These are phyloP conservation scores for Blastobasis adustella DNA, from an alignment of 2,888 invertebrate species.

Conservation along the genomic window DNA sequence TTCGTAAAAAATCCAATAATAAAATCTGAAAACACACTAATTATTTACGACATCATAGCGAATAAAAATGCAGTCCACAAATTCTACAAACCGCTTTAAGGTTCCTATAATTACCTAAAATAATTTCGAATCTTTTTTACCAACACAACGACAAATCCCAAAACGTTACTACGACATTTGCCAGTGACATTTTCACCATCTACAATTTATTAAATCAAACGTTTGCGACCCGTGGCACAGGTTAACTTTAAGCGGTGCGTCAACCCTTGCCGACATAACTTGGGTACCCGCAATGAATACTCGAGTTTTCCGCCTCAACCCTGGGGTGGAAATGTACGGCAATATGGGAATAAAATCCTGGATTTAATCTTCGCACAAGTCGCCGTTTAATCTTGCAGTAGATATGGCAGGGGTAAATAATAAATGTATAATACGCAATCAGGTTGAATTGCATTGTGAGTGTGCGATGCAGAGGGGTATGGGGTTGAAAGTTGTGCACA, in stretches of 20 bases:
- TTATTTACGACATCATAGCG: too few species aligned
- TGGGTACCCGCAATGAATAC: slow-evolving; percentile 68
- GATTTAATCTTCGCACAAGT: slow-evolving; percentile 69
- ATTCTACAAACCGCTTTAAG: too few species aligned
- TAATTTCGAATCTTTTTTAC: too few species aligned
- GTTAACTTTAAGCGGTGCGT: slow-evolving; percentile 21
- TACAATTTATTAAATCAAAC: too few species aligned
- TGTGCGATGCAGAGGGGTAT: not conserved
- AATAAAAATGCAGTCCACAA: too few species aligned
- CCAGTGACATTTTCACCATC: too few species aligned
- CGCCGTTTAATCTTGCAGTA: slow-evolving; percentile 66
- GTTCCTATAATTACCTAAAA: too few species aligned
- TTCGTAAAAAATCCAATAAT: too few species aligned
- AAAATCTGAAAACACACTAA: too few species aligned
- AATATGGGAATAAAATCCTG: slow-evolving; percentile 69
- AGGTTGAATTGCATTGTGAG: slow-evolving; percentile 56
- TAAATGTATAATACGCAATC: slow-evolving; percentile 63
- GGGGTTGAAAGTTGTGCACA: not conserved
- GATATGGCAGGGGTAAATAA: slow-evolving; percentile 66
- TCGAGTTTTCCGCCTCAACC: slow-evolving; percentile 61
- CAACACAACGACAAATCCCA: too few species aligned
- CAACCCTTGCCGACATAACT: slow-evolving; percentile 46
- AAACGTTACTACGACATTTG: too few species aligned
- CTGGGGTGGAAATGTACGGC: slow-evolving; percentile 59
- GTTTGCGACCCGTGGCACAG: slow-evolving; percentile 7